Evolutionary conservation across 1,140 invertebrate species (phyloP), one percentile per base, ranked within the genome.

Genomic region (Meloidogyne floridensis): DNA sequence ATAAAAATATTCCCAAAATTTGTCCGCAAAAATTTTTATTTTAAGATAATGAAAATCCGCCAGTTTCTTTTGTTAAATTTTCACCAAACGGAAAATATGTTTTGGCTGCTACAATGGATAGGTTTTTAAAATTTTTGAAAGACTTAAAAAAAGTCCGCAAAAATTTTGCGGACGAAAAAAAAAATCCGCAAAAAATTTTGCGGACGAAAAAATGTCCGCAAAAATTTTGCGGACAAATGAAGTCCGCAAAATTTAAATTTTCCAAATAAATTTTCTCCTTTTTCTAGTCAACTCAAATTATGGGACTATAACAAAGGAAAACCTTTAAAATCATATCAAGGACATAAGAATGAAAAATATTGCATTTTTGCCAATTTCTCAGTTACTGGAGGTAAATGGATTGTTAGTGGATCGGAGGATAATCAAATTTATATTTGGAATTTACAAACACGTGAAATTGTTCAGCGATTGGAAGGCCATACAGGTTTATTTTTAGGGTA

Each of bases 311-410:
- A 95, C 81, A 98, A 99, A 93, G 92, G 92, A 84, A 93, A 93
- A 90, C 98, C 96, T 91, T 92, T 99, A 18, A 99, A 99, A 92
- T 97, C 95, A 0, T 99, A 99, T 87, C 95, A 94, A 0, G 97
- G 97, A 1, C 98, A 99, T 91, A 95, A 95, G 90, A 99, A 99
- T 92, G 96, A 98, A 91, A 99, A 99, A 91, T 99, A 98, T 91
- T 99, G 98, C 91, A 97, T 99, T 90, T 99, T 99, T 92, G 97
- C 98, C 42, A 99, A 99, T 91, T 99, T 99, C 91, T 99, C 97
- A 76, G 96, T 99, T 4, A 99, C 98, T 72, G 98, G 97, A 82
- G 97, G 97, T 91, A 99, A 98, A 95, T 99, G 98, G 97, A 99
- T 99, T 90, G 97, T 99, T 71, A 98, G 96, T 75, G 98, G 98